Evolutionary conservation across 2,888 invertebrate species (phyloP).

Genomic region (Agrochola circellaris): DNA sequence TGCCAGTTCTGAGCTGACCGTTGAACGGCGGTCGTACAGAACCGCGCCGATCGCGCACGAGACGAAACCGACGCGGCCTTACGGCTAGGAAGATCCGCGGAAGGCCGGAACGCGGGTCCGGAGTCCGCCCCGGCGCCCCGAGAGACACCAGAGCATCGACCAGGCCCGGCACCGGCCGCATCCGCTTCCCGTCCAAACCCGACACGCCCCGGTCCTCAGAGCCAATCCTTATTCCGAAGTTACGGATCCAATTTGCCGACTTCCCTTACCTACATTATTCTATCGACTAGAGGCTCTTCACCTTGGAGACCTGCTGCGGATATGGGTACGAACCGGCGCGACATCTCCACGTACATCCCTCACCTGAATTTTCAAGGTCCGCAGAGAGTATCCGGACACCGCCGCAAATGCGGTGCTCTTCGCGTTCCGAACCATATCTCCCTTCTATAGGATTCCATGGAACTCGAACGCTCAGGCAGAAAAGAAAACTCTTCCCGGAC

Average conservation of each 20-base stretch:
- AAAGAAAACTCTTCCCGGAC: constrained; percentile 85
- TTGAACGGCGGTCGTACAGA: constrained; percentile 80
- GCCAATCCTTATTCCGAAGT: constrained; percentile 94
- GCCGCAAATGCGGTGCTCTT: constrained; percentile 76
- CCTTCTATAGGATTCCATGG: constrained; percentile 88
- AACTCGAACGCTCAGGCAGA: constrained; percentile 83
- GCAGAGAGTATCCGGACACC: constrained; percentile 78
- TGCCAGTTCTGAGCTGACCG: constrained; percentile 91
- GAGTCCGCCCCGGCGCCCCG: constrained; percentile 66
- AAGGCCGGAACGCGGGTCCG: constrained; percentile 71
- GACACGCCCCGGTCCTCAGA: constrained; percentile 90
- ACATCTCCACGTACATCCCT: constrained; percentile 78
- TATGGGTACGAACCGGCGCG: constrained; percentile 91
- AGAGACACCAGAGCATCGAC: constrained; percentile 53
- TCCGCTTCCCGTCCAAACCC: constrained; percentile 87
- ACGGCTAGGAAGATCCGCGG: constrained; percentile 70
- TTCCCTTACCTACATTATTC: constrained; percentile 93
- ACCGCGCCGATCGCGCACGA: constrained; percentile 69
- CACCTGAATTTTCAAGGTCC: constrained; percentile 81
- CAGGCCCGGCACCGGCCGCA: constrained; percentile 51
- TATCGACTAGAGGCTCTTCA: constrained; percentile 75
- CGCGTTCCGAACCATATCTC: constrained; percentile 87
- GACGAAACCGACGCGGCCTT: constrained; percentile 70
- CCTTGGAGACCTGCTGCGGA: constrained; percentile 94
- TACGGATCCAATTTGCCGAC: constrained; percentile 93